phyloP scores from a whole-genome alignment of 2,113 vertebrate species.

The Indicator maculatus region DNA sequence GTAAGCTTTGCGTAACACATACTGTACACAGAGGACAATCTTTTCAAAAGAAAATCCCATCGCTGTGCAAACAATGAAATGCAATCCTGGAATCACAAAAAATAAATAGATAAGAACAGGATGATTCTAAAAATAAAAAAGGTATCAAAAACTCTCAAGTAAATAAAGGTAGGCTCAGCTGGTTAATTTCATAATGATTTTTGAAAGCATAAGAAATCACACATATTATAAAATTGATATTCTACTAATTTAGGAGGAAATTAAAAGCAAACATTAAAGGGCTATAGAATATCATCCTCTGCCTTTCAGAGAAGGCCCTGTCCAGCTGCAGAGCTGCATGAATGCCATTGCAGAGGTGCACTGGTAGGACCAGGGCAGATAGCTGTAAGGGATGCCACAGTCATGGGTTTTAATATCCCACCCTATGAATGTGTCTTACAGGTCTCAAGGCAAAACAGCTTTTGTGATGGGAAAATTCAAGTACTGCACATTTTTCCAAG shows the following conservation, averaged over 20 bases:
- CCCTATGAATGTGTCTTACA: too few species aligned
- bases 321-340: too few species aligned
- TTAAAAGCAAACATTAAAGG: constrained; percentile 52
- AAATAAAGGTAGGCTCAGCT: neutral
- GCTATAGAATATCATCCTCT: neutral
- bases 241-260: constrained; percentile 62
- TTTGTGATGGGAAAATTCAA: too few species aligned
- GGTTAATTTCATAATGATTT: neutral
- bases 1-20: neutral
- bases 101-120: neutral
- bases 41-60: neutral
- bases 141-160: neutral
- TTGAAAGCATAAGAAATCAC: neutral
- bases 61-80: neutral
- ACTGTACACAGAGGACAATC: neutral
- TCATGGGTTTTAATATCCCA: too few species aligned
- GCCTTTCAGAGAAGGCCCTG: too few species aligned
- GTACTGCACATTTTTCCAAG: too few species aligned
- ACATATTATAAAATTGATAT: constrained; percentile 8
- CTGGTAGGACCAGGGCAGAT: too few species aligned
- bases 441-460: too few species aligned
- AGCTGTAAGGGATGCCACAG: too few species aligned
- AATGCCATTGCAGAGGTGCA: too few species aligned
- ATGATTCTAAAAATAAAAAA: neutral
- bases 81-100: neutral